Evolutionary conservation across 2,888 invertebrate species (phyloP).

Genomic region (Parasteatoda lunata): DNA sequence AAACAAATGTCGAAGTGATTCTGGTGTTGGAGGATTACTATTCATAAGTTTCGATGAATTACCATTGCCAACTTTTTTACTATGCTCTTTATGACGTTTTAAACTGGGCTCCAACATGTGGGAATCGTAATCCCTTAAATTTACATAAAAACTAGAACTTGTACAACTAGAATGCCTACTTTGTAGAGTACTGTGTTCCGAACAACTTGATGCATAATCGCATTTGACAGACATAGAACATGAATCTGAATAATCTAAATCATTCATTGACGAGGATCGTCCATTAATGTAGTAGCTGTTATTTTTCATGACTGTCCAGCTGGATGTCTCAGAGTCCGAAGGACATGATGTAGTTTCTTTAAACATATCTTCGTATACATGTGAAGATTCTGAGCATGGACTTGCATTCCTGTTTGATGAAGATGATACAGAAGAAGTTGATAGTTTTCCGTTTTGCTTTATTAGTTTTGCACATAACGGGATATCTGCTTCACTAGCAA

Average conservation of each 20-base stretch:
- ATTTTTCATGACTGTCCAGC: constrained; percentile 57
- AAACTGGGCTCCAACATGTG: constrained; percentile 53
- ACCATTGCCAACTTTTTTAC: constrained; percentile 10
- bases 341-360: constrained; percentile 55
- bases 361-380: constrained; percentile 63
- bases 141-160: constrained; percentile 56
- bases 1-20: constrained; percentile 54
- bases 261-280: constrained; percentile 53
- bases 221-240: constrained; percentile 60
- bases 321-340: constrained; percentile 56
- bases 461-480: constrained; percentile 57
- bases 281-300: constrained; percentile 57
- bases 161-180: constrained; percentile 46
- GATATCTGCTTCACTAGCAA: constrained; percentile 42
- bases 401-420: constrained; percentile 27
- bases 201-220: constrained; percentile 51
- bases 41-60: constrained; percentile 8
- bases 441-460: constrained; percentile 38
- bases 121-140: constrained; percentile 49
- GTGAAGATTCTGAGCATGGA: constrained; percentile 38
- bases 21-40: constrained; percentile 57
- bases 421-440: constrained; percentile 11
- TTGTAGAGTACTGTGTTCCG: constrained; percentile 50
- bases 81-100: constrained; percentile 8
- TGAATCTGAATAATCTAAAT: constrained; percentile 52